Conservation (phyloP, 2,888 invertebrate genomes). For the Scaptomyza flava region DNA sequence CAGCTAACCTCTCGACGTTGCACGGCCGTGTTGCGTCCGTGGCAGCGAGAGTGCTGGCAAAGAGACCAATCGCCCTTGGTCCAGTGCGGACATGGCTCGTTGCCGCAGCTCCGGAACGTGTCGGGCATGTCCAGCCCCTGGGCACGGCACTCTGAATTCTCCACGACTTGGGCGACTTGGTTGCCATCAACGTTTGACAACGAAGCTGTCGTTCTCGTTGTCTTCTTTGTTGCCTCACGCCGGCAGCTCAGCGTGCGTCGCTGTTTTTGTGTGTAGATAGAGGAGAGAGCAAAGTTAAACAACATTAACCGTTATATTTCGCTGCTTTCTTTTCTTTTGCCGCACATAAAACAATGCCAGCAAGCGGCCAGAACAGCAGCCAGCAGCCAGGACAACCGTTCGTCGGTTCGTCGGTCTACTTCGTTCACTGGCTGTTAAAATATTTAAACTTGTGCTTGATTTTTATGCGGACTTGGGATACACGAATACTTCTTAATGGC, state of each 20-base stretch:
- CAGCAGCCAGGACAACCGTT: slow-evolving; percentile 4
- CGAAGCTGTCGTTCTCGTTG: slow-evolving; percentile 10
- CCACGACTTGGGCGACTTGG: slow-evolving; percentile 84
- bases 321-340: slow-evolving; percentile 7
- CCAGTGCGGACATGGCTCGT: slow-evolving; percentile 91
- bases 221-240: slow-evolving; percentile 51
- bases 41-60: slow-evolving; percentile 90
- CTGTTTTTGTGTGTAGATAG: slow-evolving; percentile 49
- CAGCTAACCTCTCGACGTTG: slow-evolving; percentile 88
- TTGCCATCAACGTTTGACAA: slow-evolving; percentile 30
- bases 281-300: slow-evolving; percentile 27
- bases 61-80: slow-evolving; percentile 88
- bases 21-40: slow-evolving; percentile 90
- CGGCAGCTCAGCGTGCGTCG: slow-evolving; percentile 80
- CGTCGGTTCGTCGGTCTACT: neutral
- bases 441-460: slow-evolving; percentile 64
- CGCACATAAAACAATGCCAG: slow-evolving; percentile 52
- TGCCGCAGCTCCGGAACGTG: slow-evolving; percentile 88
- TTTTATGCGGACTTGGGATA: slow-evolving; percentile 40
- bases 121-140: slow-evolving; percentile 88
- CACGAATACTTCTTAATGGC: slow-evolving; percentile 4
- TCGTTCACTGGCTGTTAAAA: slow-evolving; percentile 52
- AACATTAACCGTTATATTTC: slow-evolving; percentile 32
- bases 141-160: slow-evolving; percentile 89
- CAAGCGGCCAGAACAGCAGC: slow-evolving; percentile 5